A percentile compares a stretch with the other conserved stretches of the same genome.
Evolutionary conservation across 2,113 vertebrate genomes (phyloP).

Genomic region (Chaetodon auriga): DNA sequence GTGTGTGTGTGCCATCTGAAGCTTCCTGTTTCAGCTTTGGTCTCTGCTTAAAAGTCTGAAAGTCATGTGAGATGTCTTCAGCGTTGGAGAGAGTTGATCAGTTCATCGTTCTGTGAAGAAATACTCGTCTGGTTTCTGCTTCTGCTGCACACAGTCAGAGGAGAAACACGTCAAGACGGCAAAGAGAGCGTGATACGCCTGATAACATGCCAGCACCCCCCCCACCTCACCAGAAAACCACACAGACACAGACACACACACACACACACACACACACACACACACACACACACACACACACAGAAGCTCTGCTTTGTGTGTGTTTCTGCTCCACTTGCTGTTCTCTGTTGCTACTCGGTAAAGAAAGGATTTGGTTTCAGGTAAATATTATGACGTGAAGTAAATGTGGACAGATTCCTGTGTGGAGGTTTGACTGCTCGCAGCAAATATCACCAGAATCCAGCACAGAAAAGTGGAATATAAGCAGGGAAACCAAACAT

Average conservation of each 20-base stretch:
- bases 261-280: conserved; percentile 28
- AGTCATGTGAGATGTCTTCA: not conserved
- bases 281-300: conserved; percentile 26
- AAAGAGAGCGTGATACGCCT: conserved; percentile 39
- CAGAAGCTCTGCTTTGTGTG: conserved; percentile 6
- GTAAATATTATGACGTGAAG: conserved; percentile 36
- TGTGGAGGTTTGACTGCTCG: conserved; percentile 11
- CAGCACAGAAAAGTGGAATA: not conserved
- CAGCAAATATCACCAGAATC: not conserved
- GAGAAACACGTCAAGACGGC: conserved; percentile 59
- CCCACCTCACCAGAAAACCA: conserved; percentile 46
- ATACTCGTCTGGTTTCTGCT: conserved; percentile 41
- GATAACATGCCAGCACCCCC: conserved; percentile 38
- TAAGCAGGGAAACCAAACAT: not conserved
- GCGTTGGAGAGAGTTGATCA: not conserved
- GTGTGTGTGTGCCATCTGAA: conserved; percentile 1
- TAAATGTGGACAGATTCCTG: not conserved
- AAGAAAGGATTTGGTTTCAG: conserved; percentile 32
- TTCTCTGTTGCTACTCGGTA: conserved; percentile 21
- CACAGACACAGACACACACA: conserved; percentile 10
- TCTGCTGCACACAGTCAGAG: conserved; percentile 35
- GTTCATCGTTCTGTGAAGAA: not conserved
- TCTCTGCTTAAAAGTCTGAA: not conserved
- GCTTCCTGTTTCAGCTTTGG: not conserved
- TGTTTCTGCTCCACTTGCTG: not conserved